Evolutionary conservation across 2,888 invertebrate species (phyloP).

Genomic region (Brenthis daphne): DNA sequence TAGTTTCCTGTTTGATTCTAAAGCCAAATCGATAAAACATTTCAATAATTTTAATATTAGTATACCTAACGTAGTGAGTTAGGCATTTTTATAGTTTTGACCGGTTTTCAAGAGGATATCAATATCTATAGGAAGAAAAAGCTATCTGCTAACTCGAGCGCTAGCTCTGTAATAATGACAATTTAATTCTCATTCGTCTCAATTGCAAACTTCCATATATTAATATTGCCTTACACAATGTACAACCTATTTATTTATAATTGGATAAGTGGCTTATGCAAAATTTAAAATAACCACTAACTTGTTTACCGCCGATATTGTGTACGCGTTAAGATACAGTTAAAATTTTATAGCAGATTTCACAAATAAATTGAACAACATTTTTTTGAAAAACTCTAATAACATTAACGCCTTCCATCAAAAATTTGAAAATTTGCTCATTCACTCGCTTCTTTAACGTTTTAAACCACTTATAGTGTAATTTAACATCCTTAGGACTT

Average conservation of each 20-base stretch:
- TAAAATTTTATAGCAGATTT: neutral
- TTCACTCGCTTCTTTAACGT: neutral
- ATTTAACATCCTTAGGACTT: too few species aligned
- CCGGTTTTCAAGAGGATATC: neutral
- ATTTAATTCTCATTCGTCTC: too few species aligned
- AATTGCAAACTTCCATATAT: neutral
- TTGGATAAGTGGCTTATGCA: constrained; percentile 15
- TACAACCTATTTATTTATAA: constrained; percentile 14
- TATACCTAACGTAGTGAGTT: too few species aligned
- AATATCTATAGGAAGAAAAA: neutral
- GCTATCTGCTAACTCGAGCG: neutral
- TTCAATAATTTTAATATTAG: too few species aligned
- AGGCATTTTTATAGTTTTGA: too few species aligned
- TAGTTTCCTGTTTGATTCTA: too few species aligned
- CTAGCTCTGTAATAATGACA: neutral
- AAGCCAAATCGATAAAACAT: too few species aligned
- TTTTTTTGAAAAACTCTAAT: too few species aligned
- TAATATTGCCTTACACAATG: neutral
- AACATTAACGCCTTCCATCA: too few species aligned
- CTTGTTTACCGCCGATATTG: constrained; percentile 10
- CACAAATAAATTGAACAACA: neutral
- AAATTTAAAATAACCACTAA: constrained; percentile 5
- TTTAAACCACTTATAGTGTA: neutral
- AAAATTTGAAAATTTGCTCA: too few species aligned
- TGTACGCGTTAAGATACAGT: neutral